phyloP scores from a whole-genome alignment of 2,113 vertebrate species.

The Columbina picui region DNA sequence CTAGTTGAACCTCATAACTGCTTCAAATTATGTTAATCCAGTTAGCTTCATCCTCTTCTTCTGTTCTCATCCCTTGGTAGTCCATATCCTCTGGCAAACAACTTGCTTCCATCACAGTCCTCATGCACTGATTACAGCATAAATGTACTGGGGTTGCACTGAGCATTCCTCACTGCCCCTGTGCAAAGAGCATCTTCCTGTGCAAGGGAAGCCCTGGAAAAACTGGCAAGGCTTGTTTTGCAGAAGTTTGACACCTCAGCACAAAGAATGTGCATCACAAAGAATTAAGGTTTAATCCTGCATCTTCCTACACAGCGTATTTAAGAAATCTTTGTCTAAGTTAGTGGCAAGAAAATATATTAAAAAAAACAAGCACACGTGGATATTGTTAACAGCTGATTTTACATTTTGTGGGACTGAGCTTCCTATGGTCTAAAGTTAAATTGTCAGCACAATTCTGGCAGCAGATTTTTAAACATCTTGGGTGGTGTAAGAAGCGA shows the following conservation, averaged over 20 bases:
- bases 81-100: neutral
- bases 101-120: neutral
- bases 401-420: neutral
- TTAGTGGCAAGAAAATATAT: neutral
- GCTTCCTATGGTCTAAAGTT: neutral
- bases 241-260: neutral
- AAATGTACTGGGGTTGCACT: neutral
- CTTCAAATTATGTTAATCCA: rapidly evolving
- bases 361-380: neutral
- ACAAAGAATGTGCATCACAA: neutral
- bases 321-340: neutral
- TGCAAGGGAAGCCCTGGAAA: neutral
- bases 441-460: neutral
- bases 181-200: neutral
- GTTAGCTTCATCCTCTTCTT: neutral
- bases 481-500: neutral
- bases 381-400: neutral
- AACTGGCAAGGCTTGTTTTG: neutral
- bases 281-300: neutral
- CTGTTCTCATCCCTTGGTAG: neutral
- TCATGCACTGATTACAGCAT: neutral
- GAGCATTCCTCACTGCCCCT: neutral
- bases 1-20: neutral
- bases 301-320: neutral
- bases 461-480: neutral